These are phyloP conservation scores for Nyctereutes procyonoides DNA, from an alignment of 2,113 vertebrate species.

Conservation along the genomic window DNA sequence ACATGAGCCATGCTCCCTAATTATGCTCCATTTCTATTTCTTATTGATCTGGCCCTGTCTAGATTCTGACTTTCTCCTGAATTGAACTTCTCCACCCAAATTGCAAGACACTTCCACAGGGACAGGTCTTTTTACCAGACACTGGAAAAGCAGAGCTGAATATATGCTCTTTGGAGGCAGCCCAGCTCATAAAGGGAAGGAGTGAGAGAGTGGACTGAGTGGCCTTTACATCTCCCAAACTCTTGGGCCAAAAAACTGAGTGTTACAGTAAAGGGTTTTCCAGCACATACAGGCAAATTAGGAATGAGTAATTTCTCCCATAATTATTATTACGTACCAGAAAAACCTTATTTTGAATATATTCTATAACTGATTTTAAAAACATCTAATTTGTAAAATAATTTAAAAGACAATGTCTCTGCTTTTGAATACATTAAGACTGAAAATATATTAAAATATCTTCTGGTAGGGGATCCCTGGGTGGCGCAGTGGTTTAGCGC, in stretches of 20 bases:
- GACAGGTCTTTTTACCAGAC: not conserved
- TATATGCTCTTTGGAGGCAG: not conserved
- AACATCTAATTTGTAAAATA: conserved; percentile 51
- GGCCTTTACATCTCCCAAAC: not conserved
- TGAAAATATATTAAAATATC: not conserved
- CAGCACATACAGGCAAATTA: not conserved
- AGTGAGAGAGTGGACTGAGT: not conserved
- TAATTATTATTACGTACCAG: not conserved
- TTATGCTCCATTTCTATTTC: not conserved
- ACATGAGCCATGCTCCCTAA: not conserved
- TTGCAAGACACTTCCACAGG: not conserved
- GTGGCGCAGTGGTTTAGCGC: no score
- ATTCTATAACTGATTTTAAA: not conserved
- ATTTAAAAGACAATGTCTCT: conserved; percentile 28
- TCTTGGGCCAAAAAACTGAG: not conserved
- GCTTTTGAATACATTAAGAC: not conserved
- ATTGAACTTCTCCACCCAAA: not conserved
- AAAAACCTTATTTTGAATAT: conserved; percentile 6
- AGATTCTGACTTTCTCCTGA: not conserved
- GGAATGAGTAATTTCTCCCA: not conserved
- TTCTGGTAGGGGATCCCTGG: no score
- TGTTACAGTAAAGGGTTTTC: not conserved
- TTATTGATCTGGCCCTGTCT: not conserved
- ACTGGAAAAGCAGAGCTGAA: not conserved
- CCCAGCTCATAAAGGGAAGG: not conserved